Conservation (phyloP, 2,113 vertebrate genomes). For the Spea multiplicata region DNA sequence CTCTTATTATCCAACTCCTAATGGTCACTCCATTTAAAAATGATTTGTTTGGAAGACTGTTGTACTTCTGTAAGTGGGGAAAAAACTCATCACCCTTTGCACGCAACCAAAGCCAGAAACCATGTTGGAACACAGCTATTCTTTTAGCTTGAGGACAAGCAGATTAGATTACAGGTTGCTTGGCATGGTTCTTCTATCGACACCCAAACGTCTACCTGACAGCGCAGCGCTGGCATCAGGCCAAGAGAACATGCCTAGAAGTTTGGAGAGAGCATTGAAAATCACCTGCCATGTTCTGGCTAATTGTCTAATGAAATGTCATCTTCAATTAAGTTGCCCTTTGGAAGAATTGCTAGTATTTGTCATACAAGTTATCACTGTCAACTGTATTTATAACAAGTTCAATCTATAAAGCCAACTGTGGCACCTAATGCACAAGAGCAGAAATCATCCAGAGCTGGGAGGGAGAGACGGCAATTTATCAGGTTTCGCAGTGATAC, state of each 20-base stretch:
- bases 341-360: constrained; percentile 15
- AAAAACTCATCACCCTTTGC: background rate
- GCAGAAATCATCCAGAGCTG: background rate
- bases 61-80: background rate
- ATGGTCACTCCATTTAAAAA: too few relatives aligned
- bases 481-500: background rate
- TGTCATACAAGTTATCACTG: constrained; percentile 15
- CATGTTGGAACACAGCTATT: background rate
- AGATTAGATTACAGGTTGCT: background rate
- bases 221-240: background rate
- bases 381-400: constrained; percentile 18
- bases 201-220: background rate
- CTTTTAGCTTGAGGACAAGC: background rate
- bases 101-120: background rate
- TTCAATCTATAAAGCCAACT: constrained; percentile 22
- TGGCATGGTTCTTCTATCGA: constrained; percentile 1
- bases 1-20: too few relatives aligned
- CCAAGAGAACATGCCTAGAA: background rate
- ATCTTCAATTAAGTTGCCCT: constrained; percentile 15
- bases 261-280: background rate
- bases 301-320: constrained; percentile 33
- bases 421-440: constrained; percentile 7
- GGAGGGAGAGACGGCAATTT: background rate
- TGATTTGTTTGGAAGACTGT: background rate
- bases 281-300: constrained; percentile 26